Evolutionary conservation across 2,888 invertebrate genomes (phyloP).

Genomic region (Eustalomyia histrio): DNA sequence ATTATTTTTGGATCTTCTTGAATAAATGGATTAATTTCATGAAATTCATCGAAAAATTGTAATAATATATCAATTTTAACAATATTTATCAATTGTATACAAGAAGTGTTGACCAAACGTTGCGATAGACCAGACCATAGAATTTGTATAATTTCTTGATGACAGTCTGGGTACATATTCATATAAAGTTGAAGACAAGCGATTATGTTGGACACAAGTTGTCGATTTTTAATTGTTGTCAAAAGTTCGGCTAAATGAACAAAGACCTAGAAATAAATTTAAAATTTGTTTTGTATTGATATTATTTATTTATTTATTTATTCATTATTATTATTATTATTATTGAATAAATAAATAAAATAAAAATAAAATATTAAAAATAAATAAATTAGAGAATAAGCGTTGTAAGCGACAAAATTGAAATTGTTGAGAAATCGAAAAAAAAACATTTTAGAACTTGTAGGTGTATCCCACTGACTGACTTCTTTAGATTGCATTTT

Average conservation of each 20-base stretch:
- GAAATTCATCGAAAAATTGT: constrained; percentile 72
- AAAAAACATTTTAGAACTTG: too few species aligned
- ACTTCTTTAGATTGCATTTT: too few species aligned
- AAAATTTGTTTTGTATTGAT: too few species aligned
- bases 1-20: constrained; percentile 64
- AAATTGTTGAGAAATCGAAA: too few species aligned
- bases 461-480: too few species aligned
- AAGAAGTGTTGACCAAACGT: constrained; percentile 49
- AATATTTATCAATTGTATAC: constrained; percentile 17
- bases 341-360: too few species aligned
- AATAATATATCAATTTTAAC: constrained; percentile 70
- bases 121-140: constrained; percentile 68
- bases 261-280: constrained; percentile 20
- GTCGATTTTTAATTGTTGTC: constrained; percentile 32
- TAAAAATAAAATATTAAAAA: too few species aligned
- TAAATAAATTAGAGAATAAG: too few species aligned
- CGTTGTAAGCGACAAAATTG: too few species aligned
- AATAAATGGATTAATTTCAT: constrained; percentile 61
- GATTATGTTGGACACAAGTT: constrained; percentile 69
- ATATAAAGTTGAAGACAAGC: constrained; percentile 71
- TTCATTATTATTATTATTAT: too few species aligned
- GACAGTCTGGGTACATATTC: constrained; percentile 67
- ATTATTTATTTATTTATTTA: too few species aligned
- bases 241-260: neutral
- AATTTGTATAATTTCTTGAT: constrained; percentile 61